Conservation (phyloP, 1,140 invertebrate species). For the Bicyclus anynana region DNA sequence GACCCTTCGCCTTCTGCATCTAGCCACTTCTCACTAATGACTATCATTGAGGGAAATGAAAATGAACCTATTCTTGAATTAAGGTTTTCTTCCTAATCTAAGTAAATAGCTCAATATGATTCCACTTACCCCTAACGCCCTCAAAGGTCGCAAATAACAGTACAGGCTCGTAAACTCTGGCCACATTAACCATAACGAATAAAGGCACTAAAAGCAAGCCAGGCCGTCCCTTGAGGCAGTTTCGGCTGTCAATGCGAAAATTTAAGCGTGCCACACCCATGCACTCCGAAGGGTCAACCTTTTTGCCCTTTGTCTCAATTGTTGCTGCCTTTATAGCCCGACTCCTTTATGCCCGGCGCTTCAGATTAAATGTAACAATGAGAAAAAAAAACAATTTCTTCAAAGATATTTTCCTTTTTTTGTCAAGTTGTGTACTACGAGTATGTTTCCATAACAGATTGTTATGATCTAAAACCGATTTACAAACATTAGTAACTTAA, state of each 20-base stretch:
- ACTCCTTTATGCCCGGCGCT: conserved; percentile 38
- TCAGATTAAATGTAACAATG: conserved; percentile 11
- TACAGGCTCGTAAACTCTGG: conserved; percentile 67
- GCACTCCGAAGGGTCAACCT: conserved; percentile 66
- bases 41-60: too few relatives aligned
- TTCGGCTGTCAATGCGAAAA: conserved; percentile 75
- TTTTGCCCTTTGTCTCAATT: conserved; percentile 68
- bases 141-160: conserved; percentile 60
- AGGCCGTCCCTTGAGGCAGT: conserved; percentile 63
- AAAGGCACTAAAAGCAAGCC: conserved; percentile 72
- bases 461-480: too few relatives aligned
- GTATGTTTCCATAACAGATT: too few relatives aligned
- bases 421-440: too few relatives aligned
- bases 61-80: too few relatives aligned
- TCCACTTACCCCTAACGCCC: conserved; percentile 16
- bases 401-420: too few relatives aligned
- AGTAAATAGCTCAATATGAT: neutral
- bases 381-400: too few relatives aligned
- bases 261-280: conserved; percentile 72
- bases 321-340: conserved; percentile 42
- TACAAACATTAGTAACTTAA: too few relatives aligned
- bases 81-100: too few relatives aligned
- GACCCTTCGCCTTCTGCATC: too few relatives aligned
- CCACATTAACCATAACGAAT: conserved; percentile 74
- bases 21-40: too few relatives aligned